These are phyloP conservation scores for Drosophila ananassae DNA, from an alignment of 1,140 invertebrate species.

Conservation along the genomic window DNA sequence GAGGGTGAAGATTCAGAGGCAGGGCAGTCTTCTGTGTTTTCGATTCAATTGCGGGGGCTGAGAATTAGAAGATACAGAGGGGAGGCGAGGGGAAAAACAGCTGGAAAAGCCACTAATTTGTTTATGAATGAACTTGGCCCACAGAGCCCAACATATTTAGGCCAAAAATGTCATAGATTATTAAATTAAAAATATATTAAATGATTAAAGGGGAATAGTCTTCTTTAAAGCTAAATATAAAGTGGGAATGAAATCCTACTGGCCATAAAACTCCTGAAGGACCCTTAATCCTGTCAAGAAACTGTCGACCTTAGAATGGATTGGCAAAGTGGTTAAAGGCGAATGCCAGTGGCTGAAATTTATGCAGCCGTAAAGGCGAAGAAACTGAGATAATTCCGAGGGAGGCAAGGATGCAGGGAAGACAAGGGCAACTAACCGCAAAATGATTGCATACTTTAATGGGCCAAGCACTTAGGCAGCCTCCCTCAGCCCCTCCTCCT, in stretches of 20 bases:
- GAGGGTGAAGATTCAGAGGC: background rate
- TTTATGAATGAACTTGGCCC: conserved; percentile 64
- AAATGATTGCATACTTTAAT: conserved; percentile 83
- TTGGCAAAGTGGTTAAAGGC: conserved; percentile 29
- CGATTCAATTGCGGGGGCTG: conserved; percentile 57
- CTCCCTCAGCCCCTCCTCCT: conserved; percentile 1
- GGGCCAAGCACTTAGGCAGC: conserved; percentile 73
- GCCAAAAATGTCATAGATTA: conserved; percentile 37
- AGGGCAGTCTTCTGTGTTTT: conserved; percentile 19
- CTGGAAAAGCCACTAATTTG: conserved; percentile 61
- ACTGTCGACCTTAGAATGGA: conserved; percentile 26
- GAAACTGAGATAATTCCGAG: background rate
- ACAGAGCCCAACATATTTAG: conserved; percentile 2
- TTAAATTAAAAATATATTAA: no score
- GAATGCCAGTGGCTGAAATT: conserved; percentile 34
- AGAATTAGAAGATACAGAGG: background rate
- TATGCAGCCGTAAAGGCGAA: conserved; percentile 35
- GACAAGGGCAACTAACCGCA: conserved; percentile 55
- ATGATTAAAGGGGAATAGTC: conserved; percentile 20
- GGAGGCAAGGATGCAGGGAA: background rate
- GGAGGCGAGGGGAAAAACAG: background rate
- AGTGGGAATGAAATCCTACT: background rate
- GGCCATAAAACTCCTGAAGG: conserved; percentile 3
- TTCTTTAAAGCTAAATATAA: no score
- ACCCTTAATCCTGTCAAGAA: conserved; percentile 43